phyloP scores from a whole-genome alignment of 92 coral and sea anemone genomes.

The Virgularia gustaviana region DNA sequence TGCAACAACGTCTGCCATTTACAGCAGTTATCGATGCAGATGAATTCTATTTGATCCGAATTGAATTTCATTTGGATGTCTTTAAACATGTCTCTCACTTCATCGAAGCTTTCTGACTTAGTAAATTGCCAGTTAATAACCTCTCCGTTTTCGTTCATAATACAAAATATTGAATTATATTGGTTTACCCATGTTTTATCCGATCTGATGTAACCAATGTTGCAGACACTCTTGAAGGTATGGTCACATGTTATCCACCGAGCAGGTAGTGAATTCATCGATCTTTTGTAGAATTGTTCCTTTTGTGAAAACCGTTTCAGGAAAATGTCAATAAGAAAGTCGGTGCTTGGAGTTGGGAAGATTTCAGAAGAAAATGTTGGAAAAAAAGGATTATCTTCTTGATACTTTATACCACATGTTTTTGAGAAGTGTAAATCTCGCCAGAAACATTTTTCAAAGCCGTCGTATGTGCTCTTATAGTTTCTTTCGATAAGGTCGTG shows the following conservation, averaged over 20 bases:
- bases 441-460: constrained; percentile 7
- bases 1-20: background rate
- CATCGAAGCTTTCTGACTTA: constrained; percentile 10
- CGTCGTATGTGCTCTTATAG: constrained; percentile 3
- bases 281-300: background rate
- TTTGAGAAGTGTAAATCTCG: background rate
- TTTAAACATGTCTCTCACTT: background rate
- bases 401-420: background rate
- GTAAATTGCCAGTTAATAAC: constrained; percentile 10
- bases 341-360: constrained; percentile 5
- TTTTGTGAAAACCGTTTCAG: constrained; percentile 2
- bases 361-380: constrained; percentile 1
- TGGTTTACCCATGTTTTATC: constrained; percentile 14
- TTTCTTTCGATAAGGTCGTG: background rate
- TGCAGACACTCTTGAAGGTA: constrained; percentile 18
- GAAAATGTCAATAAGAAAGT: constrained; percentile 18
- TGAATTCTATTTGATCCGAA: background rate
- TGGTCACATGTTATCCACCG: background rate
- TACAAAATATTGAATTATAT: constrained; percentile 15
- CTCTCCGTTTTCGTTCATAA: constrained; percentile 7
- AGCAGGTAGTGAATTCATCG: constrained; percentile 9
- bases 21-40: constrained; percentile 41
- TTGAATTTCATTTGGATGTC: background rate
- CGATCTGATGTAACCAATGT: constrained; percentile 9
- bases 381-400: constrained; percentile 3